Evolutionary conservation across 2,888 invertebrate genomes (phyloP).

Genomic region (Philonicus albiceps): DNA sequence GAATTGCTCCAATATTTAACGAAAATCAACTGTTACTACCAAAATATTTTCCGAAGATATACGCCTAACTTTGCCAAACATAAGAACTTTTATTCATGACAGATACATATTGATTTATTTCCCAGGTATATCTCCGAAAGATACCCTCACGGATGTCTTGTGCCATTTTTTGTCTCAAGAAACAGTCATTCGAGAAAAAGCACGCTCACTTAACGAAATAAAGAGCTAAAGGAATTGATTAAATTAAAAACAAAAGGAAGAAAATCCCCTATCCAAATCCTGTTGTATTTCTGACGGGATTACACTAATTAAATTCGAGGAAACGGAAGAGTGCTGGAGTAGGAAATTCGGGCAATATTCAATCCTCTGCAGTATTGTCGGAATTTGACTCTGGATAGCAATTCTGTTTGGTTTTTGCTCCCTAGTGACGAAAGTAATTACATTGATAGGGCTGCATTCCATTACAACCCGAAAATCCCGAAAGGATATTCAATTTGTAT

Average conservation of each 20-base stretch:
- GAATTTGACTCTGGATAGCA: background rate
- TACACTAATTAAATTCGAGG: constrained; percentile 29
- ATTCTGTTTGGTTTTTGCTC: background rate
- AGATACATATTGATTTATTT: background rate
- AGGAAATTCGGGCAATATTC: background rate
- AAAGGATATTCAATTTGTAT: background rate
- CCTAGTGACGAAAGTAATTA: background rate
- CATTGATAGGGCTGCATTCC: constrained; percentile 16
- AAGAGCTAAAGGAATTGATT: background rate
- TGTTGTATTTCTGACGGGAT: constrained; percentile 15
- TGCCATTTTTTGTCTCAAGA: background rate
- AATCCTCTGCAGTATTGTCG: background rate
- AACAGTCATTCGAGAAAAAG: background rate
- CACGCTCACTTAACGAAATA: background rate
- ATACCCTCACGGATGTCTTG: background rate
- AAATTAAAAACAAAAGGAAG: constrained; percentile 11
- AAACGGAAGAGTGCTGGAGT: background rate
- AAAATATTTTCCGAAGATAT: background rate
- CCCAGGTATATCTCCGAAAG: background rate
- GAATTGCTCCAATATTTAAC: background rate
- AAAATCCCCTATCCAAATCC: constrained; percentile 17
- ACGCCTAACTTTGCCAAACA: background rate
- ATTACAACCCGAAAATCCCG: background rate
- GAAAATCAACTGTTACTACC: background rate
- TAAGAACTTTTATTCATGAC: background rate